Evolutionary conservation across 2,797 vertebrate species (phyloP).

Genomic region (Linurgus olivaceus): DNA sequence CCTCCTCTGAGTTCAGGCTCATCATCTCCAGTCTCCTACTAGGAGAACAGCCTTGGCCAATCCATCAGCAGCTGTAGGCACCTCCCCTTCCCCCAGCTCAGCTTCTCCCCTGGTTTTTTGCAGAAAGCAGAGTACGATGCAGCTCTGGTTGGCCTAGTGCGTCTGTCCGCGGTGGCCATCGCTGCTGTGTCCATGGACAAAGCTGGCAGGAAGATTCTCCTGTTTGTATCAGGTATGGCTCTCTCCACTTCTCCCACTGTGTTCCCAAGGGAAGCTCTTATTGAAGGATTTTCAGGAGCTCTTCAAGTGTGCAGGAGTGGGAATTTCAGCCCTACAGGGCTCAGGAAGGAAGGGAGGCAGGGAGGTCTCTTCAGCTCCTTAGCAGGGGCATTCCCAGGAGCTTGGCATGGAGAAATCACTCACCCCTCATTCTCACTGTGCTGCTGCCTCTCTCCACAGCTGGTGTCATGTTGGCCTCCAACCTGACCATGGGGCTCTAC

Average conservation of each 20-base stretch:
- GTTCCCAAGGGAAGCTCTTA: not conserved
- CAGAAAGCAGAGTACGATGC: slow-evolving; percentile 73
- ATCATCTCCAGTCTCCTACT: not conserved
- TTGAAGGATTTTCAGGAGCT: not conserved
- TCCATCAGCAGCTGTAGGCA: not conserved
- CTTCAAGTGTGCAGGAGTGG: not conserved
- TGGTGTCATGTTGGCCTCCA: slow-evolving; percentile 83
- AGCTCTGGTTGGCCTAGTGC: slow-evolving; percentile 74
- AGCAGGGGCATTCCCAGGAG: not conserved
- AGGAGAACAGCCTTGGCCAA: not conserved
- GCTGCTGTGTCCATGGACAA: slow-evolving; percentile 78
- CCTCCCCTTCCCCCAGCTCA: not conserved
- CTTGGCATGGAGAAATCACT: not conserved
- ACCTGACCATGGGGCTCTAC: slow-evolving; percentile 84
- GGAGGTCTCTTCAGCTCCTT: not conserved
- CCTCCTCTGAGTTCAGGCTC: not conserved
- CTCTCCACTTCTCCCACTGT: not conserved
- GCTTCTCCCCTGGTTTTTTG: not conserved
- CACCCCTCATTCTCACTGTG: not conserved
- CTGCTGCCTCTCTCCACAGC: slow-evolving; percentile 55
- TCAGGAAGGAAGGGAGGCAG: not conserved
- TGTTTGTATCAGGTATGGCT: slow-evolving; percentile 75
- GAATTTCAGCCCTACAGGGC: not conserved
- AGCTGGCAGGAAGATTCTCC: slow-evolving; percentile 80
- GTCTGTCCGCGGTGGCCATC: slow-evolving; percentile 70